Evolutionary conservation across 2,888 invertebrate genomes (phyloP).

Genomic region (Gibbula magus): DNA sequence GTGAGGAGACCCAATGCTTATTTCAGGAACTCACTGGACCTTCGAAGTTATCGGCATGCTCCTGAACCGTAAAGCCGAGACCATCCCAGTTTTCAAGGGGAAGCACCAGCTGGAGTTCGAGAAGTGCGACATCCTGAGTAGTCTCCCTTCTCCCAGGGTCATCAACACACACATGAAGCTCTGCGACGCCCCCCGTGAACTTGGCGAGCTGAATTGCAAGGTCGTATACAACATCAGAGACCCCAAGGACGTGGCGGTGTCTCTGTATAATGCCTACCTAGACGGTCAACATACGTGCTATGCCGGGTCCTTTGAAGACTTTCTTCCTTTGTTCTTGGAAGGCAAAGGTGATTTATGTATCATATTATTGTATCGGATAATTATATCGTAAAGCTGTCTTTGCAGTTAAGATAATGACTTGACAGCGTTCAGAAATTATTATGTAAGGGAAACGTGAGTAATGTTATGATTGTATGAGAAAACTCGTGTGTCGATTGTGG

Average conservation of each 20-base stretch:
- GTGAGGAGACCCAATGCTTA: no score
- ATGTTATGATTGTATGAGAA: no score
- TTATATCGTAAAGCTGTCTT: no score
- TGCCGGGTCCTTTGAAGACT: neutral
- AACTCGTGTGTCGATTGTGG: no score
- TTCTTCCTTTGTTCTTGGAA: neutral
- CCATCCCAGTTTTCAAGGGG: neutral
- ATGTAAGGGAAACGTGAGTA: no score
- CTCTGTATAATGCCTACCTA: neutral
- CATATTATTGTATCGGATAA: no score
- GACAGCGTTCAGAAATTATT: no score
- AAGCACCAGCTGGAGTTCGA: neutral
- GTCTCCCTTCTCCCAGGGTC: neutral
- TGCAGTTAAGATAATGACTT: no score
- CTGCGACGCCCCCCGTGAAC: neutral
- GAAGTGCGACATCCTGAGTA: neutral
- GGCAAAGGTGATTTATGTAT: no score
- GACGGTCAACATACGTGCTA: neutral
- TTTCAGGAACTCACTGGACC: neutral
- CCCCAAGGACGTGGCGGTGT: neutral
- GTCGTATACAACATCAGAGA: neutral
- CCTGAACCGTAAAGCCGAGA: neutral
- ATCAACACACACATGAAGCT: neutral
- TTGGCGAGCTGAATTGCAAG: neutral
- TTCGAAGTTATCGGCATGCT: neutral